Base-by-base conservation (phyloP, 1,140 invertebrate species). In the Rhopalosiphum padi region DNA sequence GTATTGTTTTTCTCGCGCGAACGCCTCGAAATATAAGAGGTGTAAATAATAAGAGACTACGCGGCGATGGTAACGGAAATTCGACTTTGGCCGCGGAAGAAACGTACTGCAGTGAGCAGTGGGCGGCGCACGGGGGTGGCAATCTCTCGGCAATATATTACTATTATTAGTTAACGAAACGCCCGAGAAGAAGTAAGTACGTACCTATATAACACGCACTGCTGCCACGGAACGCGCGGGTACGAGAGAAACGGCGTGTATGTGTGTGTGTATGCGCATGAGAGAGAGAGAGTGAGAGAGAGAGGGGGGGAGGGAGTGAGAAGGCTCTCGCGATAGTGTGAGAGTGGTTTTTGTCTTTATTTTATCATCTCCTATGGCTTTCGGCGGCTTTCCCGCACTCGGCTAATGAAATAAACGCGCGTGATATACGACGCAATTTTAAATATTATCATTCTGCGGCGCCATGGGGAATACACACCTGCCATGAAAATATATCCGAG, bases 351-450 rank as follows among this genome's bases (percentile, higher is more conserved):
- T 93, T 85, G 91, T 93, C 91, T 93, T 93, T 93, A 86, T 93
- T 93, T 93, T 93, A 93, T 93, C 91, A 43, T 93, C 46, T 92
- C 91, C 48, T 92, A 92, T 51, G 91, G 90, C 41, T 91, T 91
- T 68, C 35, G 48, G 51, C 35, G 35, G 51, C 48, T 89, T 55
- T 93, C 51, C 91, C 48, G 68, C 90, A 35, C 68, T 83, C 48
- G 91, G 91, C 91, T 93, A 93, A 93, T 93, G 91, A 93, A 93
- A 93, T 93, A 93, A 93, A 93, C 91, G 91, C 22, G 46, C 91
- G 91, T 86, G 91, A 86, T 85, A 93, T 93, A 93, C 37, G 91
- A 86, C 82, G 91, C 82, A 93, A 93, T 93, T 93, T 93, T 93
- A 93, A 93, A 93, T 93, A 93, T 93, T 93, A 93, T 93, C 91